Percentiles rank a stretch among this genome's conserved stretches.
Conservation (phyloP, 2,113 vertebrate species). For the Reinhardtius hippoglossoides region DNA sequence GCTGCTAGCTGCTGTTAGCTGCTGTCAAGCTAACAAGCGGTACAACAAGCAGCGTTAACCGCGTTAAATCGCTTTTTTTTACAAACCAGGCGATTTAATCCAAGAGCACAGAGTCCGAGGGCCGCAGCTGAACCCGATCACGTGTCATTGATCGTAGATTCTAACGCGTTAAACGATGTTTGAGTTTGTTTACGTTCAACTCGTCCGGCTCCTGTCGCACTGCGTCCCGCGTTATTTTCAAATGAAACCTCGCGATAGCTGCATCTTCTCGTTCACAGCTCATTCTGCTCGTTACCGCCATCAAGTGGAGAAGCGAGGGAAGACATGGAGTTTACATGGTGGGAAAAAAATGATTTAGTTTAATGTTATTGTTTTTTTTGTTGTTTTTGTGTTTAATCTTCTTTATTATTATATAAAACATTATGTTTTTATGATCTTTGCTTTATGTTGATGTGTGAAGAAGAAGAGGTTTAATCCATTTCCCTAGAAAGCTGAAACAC, state of each 20-base stretch:
- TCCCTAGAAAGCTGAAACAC: too few species aligned
- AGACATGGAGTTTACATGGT: neutral
- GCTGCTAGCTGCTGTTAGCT: neutral
- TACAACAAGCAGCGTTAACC: neutral
- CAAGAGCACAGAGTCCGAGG: neutral
- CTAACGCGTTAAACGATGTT: neutral
- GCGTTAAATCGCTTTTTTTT: neutral
- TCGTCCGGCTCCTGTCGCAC: too few species aligned
- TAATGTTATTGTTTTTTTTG: neutral
- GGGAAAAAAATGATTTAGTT: neutral
- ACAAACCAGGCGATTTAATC: neutral
- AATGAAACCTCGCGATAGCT: constrained; percentile 57
- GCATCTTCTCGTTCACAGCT: neutral
- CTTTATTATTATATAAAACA: neutral
- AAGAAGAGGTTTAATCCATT: too few species aligned
- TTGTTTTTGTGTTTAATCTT: neutral
- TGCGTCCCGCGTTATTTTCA: constrained; percentile 62
- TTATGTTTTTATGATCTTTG: neutral
- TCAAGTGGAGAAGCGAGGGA: neutral
- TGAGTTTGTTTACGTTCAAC: constrained; percentile 3
- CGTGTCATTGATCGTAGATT: neutral
- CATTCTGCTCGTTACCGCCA: neutral
- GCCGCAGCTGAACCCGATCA: neutral
- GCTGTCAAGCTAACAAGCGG: neutral
- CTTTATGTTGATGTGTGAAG: too few species aligned